Base-by-base conservation (phyloP, 2,888 invertebrate species). In the Cremastinae sp. region DNA sequence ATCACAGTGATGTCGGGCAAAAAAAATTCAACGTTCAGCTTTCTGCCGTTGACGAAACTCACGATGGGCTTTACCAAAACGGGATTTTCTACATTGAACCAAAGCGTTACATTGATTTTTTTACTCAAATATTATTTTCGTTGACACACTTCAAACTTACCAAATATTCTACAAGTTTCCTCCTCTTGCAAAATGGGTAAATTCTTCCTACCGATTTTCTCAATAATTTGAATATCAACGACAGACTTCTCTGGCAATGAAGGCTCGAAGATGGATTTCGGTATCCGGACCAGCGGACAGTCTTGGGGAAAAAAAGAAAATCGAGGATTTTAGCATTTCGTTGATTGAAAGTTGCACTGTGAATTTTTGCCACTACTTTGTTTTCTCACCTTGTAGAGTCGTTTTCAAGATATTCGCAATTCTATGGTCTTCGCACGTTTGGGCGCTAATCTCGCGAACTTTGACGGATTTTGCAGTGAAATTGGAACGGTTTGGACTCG, bases 161-260 rank as follows among this genome's bases (percentile, higher is more conserved):
- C 88, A 75, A 88, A 89, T 80, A 89, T 88, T 66, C 87, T 82
- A 34, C 81, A 85, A 3, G 85, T 84, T 64, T 86, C 83, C 71
- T 88, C 87, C 18, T 89, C 89, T 71, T 88, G 87, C 49, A 89
- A 82, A 74, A 89, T 88, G 0, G 89, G 88, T 38, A 89, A 81
- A 80, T 87, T 88, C 70, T 85, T 84, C 58, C 83, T 85, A 9
- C 88, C 87, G 64, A 84, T 86, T 81, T 88, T 89, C 70, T 88
- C 87, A 16, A 83, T 83, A 12, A 87, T 82, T 69, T 87, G 83
- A 54, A 89, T 83, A 69, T 87, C 84, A 36, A 89, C 81, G 28
- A 90, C 79, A 0, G 88, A 82, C 56, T 87, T 88, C 80, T 90
- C 89, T 16, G 84, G 79, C 8, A 83, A 53, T 0, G 87, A 80